Base-by-base conservation (phyloP, 2,888 invertebrate genomes). In the Napeogenes inachia region DNA sequence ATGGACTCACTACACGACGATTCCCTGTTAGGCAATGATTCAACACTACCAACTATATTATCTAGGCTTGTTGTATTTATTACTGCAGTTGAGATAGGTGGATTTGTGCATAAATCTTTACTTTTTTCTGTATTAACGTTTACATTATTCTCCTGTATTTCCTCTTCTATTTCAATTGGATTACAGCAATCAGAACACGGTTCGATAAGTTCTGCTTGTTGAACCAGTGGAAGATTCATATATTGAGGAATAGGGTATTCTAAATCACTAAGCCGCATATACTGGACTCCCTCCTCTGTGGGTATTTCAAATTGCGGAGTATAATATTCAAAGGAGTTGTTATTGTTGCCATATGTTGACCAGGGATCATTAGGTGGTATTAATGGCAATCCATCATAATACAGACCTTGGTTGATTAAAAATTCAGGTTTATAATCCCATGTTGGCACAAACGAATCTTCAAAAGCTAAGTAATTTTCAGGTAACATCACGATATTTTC, bases 391-490 rank as follows among this genome's bases (percentile, higher is more conserved):
- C 84, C 85, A 68, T 87, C 87, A 68, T 84, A 89, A 70, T 83
- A 89, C 30, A 87, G 67, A 32, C 82, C 84, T 65, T 77, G 78
- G 63, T 82, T 79, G 21, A 77, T 69, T 56, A 85, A 68, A 69
- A 80, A 75, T 69, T 87, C 85, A 45, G 87, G 83, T 71, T 85
- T 87, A 66, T 84, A 89, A 59, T 87, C 82, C 87, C 89, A 91
- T 5, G 83, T 74, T 45, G 91, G 89, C 61, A 90, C 88, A 75
- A 89, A 91, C 5, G 89, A 85, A 78, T 91, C 90, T 80, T 91
- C 91, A 71, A 91, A 89, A n/a, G 89, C 88, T 72, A 91, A 78
- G 74, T 91, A 91, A 73, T 85, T 89, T 71, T 91, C 91, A 55
- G 91, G 91, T 69, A 91, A 71, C 61, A 85, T 76, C n/a, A 89